Percentiles rank a stretch among this genome's conserved stretches.
phyloP scores from a whole-genome alignment of 2,113 vertebrate genomes.

The Forbesichthys papilliferus region DNA sequence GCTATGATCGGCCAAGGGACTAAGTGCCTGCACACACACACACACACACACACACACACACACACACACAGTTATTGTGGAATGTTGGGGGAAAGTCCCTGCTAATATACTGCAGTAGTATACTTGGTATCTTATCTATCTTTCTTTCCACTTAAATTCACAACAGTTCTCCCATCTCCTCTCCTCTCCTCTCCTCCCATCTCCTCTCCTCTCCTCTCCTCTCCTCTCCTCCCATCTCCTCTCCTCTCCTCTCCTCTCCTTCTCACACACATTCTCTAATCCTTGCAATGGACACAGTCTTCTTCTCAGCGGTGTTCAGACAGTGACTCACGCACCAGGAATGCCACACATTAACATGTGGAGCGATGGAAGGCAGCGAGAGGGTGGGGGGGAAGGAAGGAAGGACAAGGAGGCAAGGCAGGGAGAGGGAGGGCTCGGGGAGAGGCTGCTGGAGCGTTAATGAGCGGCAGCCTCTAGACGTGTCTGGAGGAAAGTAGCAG shows the following conservation, averaged over 20 bases:
- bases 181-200: slow-evolving; percentile 5
- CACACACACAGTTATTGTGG: slow-evolving; percentile 28
- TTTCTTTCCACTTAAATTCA: slow-evolving; percentile 44
- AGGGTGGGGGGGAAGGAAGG: neutral
- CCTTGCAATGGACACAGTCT: slow-evolving; percentile 59
- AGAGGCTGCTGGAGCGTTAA: neutral
- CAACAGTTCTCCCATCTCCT: slow-evolving; percentile 9
- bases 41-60: neutral
- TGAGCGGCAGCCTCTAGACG: too few species aligned
- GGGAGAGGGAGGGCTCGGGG: neutral
- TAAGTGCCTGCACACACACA: neutral
- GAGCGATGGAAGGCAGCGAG: slow-evolving; percentile 50
- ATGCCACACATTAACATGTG: slow-evolving; percentile 71
- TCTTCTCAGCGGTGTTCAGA: slow-evolving; percentile 53
- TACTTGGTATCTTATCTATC: slow-evolving; percentile 51
- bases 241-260: slow-evolving; percentile 7
- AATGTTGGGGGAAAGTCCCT: slow-evolving; percentile 69
- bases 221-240: slow-evolving; percentile 13
- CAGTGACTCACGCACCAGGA: slow-evolving; percentile 70
- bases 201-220: slow-evolving; percentile 6
- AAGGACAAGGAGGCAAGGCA: neutral
- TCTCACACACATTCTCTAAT: slow-evolving; percentile 41
- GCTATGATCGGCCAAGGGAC: slow-evolving; percentile 9
- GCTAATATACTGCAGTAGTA: slow-evolving; percentile 35
- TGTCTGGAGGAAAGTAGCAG: slow-evolving; percentile 45